These are phyloP conservation scores for Clusia tigrina DNA, from an alignment of 2,888 invertebrate species.

Conservation along the genomic window DNA sequence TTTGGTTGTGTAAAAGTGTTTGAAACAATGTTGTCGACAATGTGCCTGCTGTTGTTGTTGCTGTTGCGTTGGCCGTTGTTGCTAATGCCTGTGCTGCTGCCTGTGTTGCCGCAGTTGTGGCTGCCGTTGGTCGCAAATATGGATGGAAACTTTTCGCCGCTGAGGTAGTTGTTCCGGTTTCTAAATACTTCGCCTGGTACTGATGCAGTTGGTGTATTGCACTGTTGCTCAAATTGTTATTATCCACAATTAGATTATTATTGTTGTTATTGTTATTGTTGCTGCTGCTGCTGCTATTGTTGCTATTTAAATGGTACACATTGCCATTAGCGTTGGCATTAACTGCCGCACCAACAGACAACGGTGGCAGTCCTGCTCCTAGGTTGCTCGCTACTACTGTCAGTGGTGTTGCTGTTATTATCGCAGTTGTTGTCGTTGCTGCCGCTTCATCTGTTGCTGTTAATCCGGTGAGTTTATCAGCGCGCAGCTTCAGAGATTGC, in stretches of 20 bases:
- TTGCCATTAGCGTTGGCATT: constrained; percentile 48
- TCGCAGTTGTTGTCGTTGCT: constrained; percentile 28
- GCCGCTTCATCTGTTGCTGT: constrained; percentile 26
- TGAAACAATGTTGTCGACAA: constrained; percentile 54
- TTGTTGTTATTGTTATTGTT: constrained; percentile 40
- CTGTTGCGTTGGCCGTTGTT: constrained; percentile 22
- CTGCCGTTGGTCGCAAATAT: constrained; percentile 46
- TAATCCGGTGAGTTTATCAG: constrained; percentile 58
- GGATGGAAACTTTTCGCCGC: constrained; percentile 57
- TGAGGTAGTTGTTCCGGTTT: constrained; percentile 49
- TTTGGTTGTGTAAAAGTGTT: constrained; percentile 58
- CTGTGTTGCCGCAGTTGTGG: constrained; percentile 20
- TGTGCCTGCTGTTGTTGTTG: constrained; percentile 40
- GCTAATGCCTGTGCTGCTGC: constrained; percentile 32
- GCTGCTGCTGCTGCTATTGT: constrained; percentile 29
- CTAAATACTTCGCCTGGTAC: constrained; percentile 47
- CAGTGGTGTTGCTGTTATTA: constrained; percentile 31
- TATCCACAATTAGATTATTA: constrained; percentile 37
- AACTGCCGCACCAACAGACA: constrained; percentile 49
- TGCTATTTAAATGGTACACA: constrained; percentile 34
- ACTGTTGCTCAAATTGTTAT: constrained; percentile 56
- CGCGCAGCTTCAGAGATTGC: constrained; percentile 60
- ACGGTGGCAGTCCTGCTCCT: constrained; percentile 6
- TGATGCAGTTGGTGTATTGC: constrained; percentile 34
- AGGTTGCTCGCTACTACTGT: constrained; percentile 41